A percentile compares a stretch with the other conserved stretches of the same genome.
phyloP scores from a whole-genome alignment of 1,140 invertebrate genomes.

The Lerema accius region DNA sequence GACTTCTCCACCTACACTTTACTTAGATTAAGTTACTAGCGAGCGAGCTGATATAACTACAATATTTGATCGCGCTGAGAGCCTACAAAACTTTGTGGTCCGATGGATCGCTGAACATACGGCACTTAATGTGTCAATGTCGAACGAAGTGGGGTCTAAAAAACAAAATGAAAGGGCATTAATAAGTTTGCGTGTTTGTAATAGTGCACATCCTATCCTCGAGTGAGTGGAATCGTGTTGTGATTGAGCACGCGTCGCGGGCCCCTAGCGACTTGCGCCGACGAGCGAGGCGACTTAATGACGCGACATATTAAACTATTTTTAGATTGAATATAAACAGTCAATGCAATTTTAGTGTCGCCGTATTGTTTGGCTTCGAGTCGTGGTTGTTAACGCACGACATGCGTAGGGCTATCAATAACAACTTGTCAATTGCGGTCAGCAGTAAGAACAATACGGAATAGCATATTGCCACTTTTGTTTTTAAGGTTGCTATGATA shows the following conservation, averaged over 20 bases:
- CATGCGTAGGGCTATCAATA: too few species aligned
- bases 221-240: conserved; percentile 15
- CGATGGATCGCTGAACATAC: not conserved
- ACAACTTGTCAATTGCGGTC: too few species aligned
- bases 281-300: conserved; percentile 51
- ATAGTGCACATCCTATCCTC: conserved; percentile 16
- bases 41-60: not conserved
- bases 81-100: not conserved
- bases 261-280: conserved; percentile 59
- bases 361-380: too few species aligned
- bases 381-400: too few species aligned
- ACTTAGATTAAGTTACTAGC: not conserved
- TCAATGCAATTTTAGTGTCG: conserved; percentile 23
- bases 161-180: conserved; percentile 1
- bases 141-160: not conserved
- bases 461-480: too few species aligned
- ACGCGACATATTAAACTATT: conserved; percentile 57
- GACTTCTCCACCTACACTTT: too few species aligned
- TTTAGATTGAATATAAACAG: conserved; percentile 46
- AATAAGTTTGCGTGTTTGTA: conserved; percentile 9
- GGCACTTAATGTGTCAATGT: not conserved
- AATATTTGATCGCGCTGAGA: not conserved
- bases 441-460: too few species aligned
- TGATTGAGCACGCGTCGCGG: conserved; percentile 64
- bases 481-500: too few species aligned